Evolutionary conservation across 2,888 invertebrate species (phyloP).

Genomic region (Xylota segnis): DNA sequence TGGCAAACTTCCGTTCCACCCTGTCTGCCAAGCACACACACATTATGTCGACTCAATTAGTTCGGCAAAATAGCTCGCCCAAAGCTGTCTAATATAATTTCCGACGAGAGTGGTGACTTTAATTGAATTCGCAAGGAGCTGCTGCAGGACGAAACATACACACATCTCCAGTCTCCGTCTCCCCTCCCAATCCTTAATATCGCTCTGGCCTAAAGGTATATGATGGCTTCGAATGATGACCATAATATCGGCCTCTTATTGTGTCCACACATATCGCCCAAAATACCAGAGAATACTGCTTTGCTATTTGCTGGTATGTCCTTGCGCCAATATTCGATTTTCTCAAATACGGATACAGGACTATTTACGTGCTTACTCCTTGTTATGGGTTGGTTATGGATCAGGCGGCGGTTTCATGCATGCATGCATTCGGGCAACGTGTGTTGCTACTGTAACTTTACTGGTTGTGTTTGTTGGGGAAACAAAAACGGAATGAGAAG

Average conservation of each 20-base stretch:
- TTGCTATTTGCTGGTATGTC: not conserved
- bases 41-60: constrained; percentile 60
- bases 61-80: constrained; percentile 51
- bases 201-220: not conserved
- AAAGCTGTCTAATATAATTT: constrained; percentile 60
- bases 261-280: constrained; percentile 22
- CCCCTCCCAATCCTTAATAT: not conserved
- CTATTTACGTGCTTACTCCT: constrained; percentile 34
- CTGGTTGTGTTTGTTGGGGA: not conserved
- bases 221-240: constrained; percentile 34
- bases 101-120: constrained; percentile 58
- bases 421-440: constrained; percentile 31
- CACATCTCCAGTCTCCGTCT: not conserved
- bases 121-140: constrained; percentile 62
- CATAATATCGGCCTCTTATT: constrained; percentile 28
- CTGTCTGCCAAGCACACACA: constrained; percentile 32
- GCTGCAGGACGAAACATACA: constrained; percentile 28
- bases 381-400: constrained; percentile 11
- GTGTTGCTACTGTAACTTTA: not conserved
- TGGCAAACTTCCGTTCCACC: constrained; percentile 49
- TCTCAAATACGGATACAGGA: constrained; percentile 34
- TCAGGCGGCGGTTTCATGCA: constrained; percentile 34
- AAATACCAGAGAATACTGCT: constrained; percentile 2
- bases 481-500: constrained; percentile 31
- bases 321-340: constrained; percentile 36